Base-by-base conservation (phyloP, 2,888 invertebrate genomes). In the Liodrosophila aerea region DNA sequence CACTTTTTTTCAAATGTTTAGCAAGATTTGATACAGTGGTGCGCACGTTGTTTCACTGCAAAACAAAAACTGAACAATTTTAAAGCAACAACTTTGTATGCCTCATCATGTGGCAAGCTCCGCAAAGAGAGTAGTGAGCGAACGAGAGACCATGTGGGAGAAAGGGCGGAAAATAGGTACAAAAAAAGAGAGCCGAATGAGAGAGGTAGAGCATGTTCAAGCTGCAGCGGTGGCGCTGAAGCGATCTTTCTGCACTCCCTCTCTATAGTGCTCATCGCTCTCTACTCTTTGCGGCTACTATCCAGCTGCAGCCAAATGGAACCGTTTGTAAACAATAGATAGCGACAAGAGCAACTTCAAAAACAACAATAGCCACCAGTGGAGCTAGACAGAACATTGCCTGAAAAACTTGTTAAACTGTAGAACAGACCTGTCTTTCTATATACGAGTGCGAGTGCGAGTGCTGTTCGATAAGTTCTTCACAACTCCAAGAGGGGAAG, bases 381-480 rank as follows among this genome's bases (percentile, higher is more conserved):
- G 50, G 56, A 54, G 63, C 47, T 75, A 76, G 75, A 62, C 75
- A 73, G 63, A 70, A 73, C 62, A 34, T 22, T 59, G 54, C 63
- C 37, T 52, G 59, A 54, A 49, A 67, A 73, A 73, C 73, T 75
- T 53, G 73, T 73, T 76, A n/a, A n/a, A n/a, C n/a, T n/a, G n/a
- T n/a, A n/a, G 46, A 43, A 64, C 76, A n/a, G 50, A 73, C 73
- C 64, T 64, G 68, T 72, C 67, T 53, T 44, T 43, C 45, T 41
- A 41, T 33, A 31, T 34, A 36, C 68, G 73, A 72, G 68, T 50
- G 60, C 11, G 15, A 50, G n/a, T n/a, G n/a, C n/a, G n/a, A n/a
- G n/a, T n/a, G n/a, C n/a, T n/a, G n/a, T n/a, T n/a, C n/a, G n/a
- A n/a, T n/a, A n/a, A n/a, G n/a, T n/a, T n/a, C n/a, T n/a, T n/a